phyloP scores from a whole-genome alignment of 2,797 vertebrate genomes.

The Gobionotothen gibberifrons region DNA sequence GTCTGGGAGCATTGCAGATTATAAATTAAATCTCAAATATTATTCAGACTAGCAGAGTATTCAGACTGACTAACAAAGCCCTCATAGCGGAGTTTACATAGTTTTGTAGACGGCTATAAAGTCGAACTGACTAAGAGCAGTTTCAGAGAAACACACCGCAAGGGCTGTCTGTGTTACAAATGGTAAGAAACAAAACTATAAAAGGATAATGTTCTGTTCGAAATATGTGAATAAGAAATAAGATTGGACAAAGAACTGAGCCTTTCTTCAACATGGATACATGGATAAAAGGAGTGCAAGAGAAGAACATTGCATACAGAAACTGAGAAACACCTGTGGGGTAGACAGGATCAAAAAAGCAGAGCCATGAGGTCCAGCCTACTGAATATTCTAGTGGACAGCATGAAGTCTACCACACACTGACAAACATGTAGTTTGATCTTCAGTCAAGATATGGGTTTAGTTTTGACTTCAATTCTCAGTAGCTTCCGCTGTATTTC shows the following conservation, averaged over 20 bases:
- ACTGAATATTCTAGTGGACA: conserved; percentile 20
- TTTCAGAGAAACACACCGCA: neutral
- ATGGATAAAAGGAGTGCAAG: neutral
- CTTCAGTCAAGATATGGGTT: neutral
- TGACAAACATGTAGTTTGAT: neutral
- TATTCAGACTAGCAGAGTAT: too few relatives aligned
- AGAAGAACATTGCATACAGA: neutral
- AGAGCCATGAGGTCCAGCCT: neutral
- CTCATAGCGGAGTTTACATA: neutral
- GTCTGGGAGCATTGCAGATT: neutral
- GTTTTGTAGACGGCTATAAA: conserved; percentile 3
- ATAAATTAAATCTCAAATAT: neutral
- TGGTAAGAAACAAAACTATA: neutral
- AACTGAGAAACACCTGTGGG: neutral
- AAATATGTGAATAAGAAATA: neutral
- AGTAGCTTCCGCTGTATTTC: neutral
- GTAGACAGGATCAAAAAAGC: neutral
- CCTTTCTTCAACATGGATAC: neutral
- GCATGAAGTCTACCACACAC: neutral
- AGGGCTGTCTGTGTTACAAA: neutral
- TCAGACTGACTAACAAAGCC: neutral
- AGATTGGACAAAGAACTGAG: neutral
- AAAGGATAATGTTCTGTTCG: neutral
- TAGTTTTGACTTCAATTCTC: conserved; percentile 4
- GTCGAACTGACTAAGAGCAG: neutral